These are phyloP conservation scores for Galerucella nymphaeae DNA, from an alignment of 2,888 invertebrate species.

Conservation along the genomic window DNA sequence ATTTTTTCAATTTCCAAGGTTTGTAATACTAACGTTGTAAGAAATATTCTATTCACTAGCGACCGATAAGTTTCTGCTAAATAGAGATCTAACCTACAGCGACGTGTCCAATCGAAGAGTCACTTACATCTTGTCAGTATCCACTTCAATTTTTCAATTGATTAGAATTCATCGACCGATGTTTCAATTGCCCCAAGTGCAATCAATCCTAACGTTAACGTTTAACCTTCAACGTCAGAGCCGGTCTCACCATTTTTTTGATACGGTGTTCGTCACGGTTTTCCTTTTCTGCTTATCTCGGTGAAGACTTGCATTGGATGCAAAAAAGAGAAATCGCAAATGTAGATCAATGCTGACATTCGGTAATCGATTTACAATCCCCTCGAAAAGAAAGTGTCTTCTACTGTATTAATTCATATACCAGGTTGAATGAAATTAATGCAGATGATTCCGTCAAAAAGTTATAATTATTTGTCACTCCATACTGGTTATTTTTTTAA, in stretches of 20 bases:
- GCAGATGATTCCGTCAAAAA: too few relatives aligned
- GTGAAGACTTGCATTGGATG: too few relatives aligned
- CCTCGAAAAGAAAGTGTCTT: too few relatives aligned
- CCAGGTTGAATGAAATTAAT: too few relatives aligned
- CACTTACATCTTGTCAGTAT: conserved; percentile 49
- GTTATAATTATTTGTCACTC: too few relatives aligned
- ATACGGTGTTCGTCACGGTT: neutral
- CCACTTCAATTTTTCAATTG: conserved; percentile 52
- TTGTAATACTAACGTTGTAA: neutral
- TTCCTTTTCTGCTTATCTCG: neutral
- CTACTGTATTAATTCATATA: too few relatives aligned
- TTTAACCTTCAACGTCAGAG: conserved; percentile 1
- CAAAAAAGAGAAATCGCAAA: too few relatives aligned
- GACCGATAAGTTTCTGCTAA: conserved; percentile 10
- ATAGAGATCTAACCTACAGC: conserved; percentile 22
- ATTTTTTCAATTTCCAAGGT: too few relatives aligned
- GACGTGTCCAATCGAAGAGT: conserved; percentile 42
- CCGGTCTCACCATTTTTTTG: neutral
- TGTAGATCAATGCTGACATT: too few relatives aligned
- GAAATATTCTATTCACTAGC: conserved; percentile 3
- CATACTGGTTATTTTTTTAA: too few relatives aligned
- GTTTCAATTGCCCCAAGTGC: conserved; percentile 53
- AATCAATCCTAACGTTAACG: conserved; percentile 48
- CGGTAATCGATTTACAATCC: too few relatives aligned
- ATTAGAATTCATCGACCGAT: conserved; percentile 44